Conservation (phyloP, 2,797 vertebrate species). For the Spatula clypeata region DNA sequence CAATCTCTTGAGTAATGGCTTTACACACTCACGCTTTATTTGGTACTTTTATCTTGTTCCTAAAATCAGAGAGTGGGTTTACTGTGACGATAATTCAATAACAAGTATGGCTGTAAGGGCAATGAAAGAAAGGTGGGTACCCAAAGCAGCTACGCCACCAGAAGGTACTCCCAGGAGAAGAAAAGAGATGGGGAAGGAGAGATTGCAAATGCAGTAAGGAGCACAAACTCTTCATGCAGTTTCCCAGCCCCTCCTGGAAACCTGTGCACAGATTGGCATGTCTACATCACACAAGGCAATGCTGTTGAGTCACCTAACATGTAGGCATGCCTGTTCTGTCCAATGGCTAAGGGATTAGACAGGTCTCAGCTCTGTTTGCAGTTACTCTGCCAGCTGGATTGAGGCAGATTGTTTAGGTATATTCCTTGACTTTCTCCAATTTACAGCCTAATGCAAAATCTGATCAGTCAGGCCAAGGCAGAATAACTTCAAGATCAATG, state of each 20-base stretch:
- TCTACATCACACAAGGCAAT: background rate
- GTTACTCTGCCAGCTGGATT: background rate
- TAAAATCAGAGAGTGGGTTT: background rate
- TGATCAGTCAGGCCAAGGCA: background rate
- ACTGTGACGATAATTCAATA: background rate
- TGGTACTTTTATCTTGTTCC: background rate
- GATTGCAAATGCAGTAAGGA: background rate
- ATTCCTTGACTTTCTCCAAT: background rate
- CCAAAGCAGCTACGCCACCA: background rate
- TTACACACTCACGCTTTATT: background rate
- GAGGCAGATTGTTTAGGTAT: background rate
- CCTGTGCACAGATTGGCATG: background rate
- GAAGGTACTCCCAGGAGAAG: background rate
- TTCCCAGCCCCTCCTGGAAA: background rate
- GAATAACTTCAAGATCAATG: no score
- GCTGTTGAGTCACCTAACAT: background rate
- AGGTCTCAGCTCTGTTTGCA: background rate
- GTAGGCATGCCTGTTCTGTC: background rate
- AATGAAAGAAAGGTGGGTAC: background rate
- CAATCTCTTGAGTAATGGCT: background rate
- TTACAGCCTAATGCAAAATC: background rate
- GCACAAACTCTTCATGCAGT: rapidly evolving
- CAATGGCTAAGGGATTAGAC: background rate
- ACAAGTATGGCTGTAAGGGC: background rate
- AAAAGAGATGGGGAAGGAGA: background rate